phyloP scores from a whole-genome alignment of 2,888 invertebrate species.

The Ecliptopera silaceata region DNA sequence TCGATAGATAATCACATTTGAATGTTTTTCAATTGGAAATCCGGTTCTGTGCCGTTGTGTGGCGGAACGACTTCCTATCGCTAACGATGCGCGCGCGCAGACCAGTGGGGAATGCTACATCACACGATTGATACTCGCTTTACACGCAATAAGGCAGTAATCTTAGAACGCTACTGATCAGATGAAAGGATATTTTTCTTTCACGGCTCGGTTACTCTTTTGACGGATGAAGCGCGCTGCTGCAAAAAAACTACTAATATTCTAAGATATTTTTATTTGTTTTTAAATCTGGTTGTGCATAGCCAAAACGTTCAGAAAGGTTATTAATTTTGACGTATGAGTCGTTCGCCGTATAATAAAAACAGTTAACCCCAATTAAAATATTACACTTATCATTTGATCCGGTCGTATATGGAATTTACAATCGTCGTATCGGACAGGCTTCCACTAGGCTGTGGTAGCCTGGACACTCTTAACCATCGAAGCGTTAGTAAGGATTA shows the following conservation, averaged over 20 bases:
- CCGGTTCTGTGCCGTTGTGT: conserved; percentile 4
- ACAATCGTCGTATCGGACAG: background rate
- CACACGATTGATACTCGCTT: conserved; percentile 6
- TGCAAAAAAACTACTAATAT: no score
- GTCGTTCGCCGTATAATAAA: no score
- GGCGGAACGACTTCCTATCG: conserved; percentile 11
- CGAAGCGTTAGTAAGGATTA: no score
- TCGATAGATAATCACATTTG: background rate
- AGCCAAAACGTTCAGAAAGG: no score
- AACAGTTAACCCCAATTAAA: no score
- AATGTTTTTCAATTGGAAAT: conserved; percentile 4
- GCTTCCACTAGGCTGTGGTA: background rate
- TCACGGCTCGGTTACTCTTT: no score
- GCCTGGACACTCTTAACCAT: no score
- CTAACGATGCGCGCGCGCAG: conserved; percentile 8
- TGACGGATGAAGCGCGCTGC: no score
- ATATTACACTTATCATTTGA: background rate
- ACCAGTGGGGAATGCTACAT: conserved; percentile 4
- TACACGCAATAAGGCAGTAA: conserved; percentile 6
- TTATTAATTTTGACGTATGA: no score
- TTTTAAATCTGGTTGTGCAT: no score
- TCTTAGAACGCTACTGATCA: background rate
- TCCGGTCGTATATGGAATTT: background rate
- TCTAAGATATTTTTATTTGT: no score
- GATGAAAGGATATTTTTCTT: no score